These are phyloP conservation scores for Microcaecilia unicolor DNA, from an alignment of 2,797 vertebrate species.

Conservation along the genomic window DNA sequence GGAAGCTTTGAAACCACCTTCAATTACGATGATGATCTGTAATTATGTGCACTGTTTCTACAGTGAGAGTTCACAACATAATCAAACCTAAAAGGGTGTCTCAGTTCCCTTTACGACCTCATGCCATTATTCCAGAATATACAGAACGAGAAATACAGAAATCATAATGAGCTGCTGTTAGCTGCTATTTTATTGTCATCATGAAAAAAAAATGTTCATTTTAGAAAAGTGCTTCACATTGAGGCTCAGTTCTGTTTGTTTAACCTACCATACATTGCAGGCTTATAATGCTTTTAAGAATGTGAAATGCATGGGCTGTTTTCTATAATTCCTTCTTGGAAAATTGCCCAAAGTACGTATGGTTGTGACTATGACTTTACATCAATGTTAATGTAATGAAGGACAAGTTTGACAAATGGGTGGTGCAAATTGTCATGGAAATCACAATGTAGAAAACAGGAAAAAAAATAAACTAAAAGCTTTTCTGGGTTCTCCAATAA, in stretches of 20 bases:
- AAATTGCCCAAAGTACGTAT: background rate
- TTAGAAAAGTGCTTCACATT: too few relatives aligned
- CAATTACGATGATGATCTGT: too few relatives aligned
- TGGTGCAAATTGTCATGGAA: conserved; percentile 20
- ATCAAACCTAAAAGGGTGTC: too few relatives aligned
- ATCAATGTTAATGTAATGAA: conserved; percentile 26
- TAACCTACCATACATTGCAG: background rate
- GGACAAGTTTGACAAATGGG: conserved; percentile 7
- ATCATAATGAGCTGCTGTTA: too few relatives aligned
- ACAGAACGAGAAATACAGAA: too few relatives aligned
- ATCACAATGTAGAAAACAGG: conserved; percentile 12
- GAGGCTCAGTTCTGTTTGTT: background rate
- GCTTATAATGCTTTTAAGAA: conserved; percentile 16
- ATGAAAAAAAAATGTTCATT: too few relatives aligned
- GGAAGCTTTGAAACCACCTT: too few relatives aligned
- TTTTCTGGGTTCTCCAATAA: conserved; percentile 5
- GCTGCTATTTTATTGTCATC: too few relatives aligned
- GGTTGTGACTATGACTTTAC: background rate
- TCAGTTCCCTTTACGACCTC: too few relatives aligned
- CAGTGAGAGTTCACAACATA: too few relatives aligned
- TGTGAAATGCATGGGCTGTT: conserved; percentile 11
- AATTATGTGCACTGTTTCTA: too few relatives aligned
- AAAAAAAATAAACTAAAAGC: conserved; percentile 4
- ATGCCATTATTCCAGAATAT: too few relatives aligned
- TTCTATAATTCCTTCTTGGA: conserved; percentile 10